Evolutionary conservation across 2,797 vertebrate species (phyloP), one percentile per base, ranked within the genome.

Genomic region (Sardinella longiceps): DNA sequence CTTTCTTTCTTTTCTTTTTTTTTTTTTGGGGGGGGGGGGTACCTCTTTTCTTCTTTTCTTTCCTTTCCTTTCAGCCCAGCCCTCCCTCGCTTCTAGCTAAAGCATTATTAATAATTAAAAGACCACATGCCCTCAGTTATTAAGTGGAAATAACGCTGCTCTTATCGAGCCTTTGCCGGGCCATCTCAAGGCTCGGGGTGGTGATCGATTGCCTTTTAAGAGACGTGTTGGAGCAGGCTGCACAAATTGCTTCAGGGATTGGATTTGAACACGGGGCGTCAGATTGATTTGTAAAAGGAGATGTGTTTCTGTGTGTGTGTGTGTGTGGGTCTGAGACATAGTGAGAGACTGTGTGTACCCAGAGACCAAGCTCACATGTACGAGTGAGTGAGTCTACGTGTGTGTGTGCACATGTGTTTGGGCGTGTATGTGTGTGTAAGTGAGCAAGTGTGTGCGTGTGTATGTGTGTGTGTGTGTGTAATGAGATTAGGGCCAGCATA

Each of bases 61-160:
- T n/a, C n/a, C n/a, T n/a, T n/a, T n/a, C n/a, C n/a, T n/a, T n/a
- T n/a, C 11, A 56, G 63, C 18, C 66, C 5, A 15, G 14, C 43
- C 33, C 33, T 77, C 81, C 85, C 82, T 82, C 20, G n/a, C n/a
- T n/a, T n/a, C 30, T 23, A 58, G 77, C 83, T 63, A 48, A 53
- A 48, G 81, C 80, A 45, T 48, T 81, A 86, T 86, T 1, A 87
- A 86, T 87, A 85, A 85, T 85, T 63, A 80, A 87, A 58, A 80
- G 83, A 70, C 83, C 82, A 85, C 81, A 84, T 83, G 86, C 56
- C 43, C 12, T 87, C 81, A 74, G 77, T 81, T 86, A 84, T 83
- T 81, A 82, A 83, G 39, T 58, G 70, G 80, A 86, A 81, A 85
- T 83, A 85, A 84, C 80, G 33, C n/a, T 0, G 77, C 10, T 48